Percentiles rank a stretch among this genome's conserved stretches.
These are phyloP conservation scores for Leptinotarsa tumamoca DNA, from an alignment of 2,888 invertebrate genomes.

Conservation along the genomic window DNA sequence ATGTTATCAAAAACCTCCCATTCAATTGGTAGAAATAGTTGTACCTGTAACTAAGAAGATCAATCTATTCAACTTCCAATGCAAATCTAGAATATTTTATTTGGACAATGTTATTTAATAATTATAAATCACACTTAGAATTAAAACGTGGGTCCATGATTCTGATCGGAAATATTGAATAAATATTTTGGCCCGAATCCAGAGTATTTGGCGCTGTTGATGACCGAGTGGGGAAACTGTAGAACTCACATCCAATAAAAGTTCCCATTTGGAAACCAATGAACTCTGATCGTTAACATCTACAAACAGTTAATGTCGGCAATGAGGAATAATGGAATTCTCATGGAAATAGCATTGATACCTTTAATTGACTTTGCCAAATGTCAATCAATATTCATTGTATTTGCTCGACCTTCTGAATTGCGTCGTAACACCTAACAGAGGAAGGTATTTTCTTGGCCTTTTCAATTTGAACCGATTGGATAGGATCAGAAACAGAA, in stretches of 20 bases:
- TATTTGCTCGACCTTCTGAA: neutral
- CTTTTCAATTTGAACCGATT: too few species aligned
- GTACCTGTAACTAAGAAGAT: too few species aligned
- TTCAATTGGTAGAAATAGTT: too few species aligned
- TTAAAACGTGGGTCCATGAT: neutral
- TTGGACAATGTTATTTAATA: too few species aligned
- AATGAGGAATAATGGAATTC: slow-evolving; percentile 64
- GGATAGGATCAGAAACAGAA: too few species aligned
- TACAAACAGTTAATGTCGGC: slow-evolving; percentile 43
- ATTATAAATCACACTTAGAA: neutral
- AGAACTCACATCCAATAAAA: slow-evolving; percentile 8
- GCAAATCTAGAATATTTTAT: too few species aligned
- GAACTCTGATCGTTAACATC: slow-evolving; percentile 16
- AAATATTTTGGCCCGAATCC: neutral
- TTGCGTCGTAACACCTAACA: slow-evolving; percentile 1
- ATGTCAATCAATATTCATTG: slow-evolving; percentile 64
- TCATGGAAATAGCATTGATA: slow-evolving; percentile 61
- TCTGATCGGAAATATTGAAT: neutral
- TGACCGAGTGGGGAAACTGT: neutral
- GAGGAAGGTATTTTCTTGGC: neutral
- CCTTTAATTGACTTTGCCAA: slow-evolving; percentile 62
- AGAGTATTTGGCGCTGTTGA: neutral
- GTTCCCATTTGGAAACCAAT: slow-evolving; percentile 1
- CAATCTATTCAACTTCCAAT: too few species aligned
- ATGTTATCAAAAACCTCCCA: too few species aligned